Conservation (phyloP, 2,797 vertebrate genomes). For the Loris lydekkerianus region DNA sequence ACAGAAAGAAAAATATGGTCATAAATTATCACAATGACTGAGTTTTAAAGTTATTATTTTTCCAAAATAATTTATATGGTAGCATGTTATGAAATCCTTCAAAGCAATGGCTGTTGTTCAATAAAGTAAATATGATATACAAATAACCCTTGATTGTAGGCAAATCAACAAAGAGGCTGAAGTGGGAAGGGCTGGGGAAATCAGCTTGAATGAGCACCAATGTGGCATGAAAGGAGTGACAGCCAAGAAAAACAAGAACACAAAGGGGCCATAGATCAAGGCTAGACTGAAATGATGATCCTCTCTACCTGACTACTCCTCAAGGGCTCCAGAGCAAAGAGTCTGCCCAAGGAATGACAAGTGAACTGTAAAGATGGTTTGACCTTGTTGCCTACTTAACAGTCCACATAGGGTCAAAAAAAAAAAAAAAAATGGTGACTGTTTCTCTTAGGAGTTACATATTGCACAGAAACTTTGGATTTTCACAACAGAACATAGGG, state of each 20-base stretch:
- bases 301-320: background rate
- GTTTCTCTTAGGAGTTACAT: background rate
- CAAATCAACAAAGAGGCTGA: slow-evolving; percentile 25
- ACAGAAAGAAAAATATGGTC: background rate
- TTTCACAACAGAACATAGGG: background rate
- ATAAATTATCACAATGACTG: slow-evolving; percentile 11
- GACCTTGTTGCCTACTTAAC: background rate
- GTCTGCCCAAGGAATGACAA: background rate
- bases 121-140: slow-evolving; percentile 18
- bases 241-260: background rate
- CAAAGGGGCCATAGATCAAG: background rate
- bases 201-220: slow-evolving; percentile 5
- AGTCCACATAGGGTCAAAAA: background rate
- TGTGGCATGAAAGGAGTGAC: background rate
- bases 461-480: background rate
- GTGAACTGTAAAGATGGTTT: background rate
- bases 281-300: background rate
- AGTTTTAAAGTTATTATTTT: slow-evolving; percentile 7
- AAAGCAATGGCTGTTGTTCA: slow-evolving; percentile 26
- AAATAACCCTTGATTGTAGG: slow-evolving; percentile 57
- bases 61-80: slow-evolving; percentile 22
- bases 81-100: background rate
- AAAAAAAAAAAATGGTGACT: background rate
- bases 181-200: background rate
- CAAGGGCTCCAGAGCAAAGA: background rate